Base-by-base conservation (phyloP, 1,140 invertebrate genomes). In the Pogonognathellus flavescens region DNA sequence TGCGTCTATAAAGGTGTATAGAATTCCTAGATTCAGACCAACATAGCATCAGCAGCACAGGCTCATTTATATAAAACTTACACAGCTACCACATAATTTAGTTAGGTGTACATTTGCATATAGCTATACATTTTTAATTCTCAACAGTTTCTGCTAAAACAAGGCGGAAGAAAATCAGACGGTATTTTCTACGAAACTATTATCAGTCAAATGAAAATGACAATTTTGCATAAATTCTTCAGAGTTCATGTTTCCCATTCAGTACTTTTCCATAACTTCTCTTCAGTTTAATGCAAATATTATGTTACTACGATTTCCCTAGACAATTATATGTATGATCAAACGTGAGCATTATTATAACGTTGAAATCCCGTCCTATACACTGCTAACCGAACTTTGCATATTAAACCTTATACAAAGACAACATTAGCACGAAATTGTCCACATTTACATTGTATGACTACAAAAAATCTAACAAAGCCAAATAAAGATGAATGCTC, bases 401-500 rank as follows among this genome's bases (percentile, higher is more conserved):
- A 10, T 41, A 41, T 41, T 1, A 41, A 1, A 41, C 31, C n/a
- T n/a, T n/a, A n/a, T 31, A 20, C 22, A 66, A 20, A 66, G 14
- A 25, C 60, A 62, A 22, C 4, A 11, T 1, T 8, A 22, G 0
- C 1, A 18, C 8, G 13, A 10, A 11, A 11, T 11, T 62, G 59
- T 62, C 6, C 31, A 62, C 3, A 22, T 11, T 25, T n/a, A 59
- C 55, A 59, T n/a, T 59, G 55, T 14, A 59, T 59, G 7, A 1
- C 13, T 59, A 59, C 20, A 13, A 66, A 66, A 66, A 66, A 25
- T 25, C 14, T 11, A 66, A 66, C 22, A 31, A 66, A 25, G 22
- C 62, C 14, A 31, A 66, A 25, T 20, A 66, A 66, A 66, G 62
- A 66, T 66, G 62, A 66, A 66, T 66, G 62, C 62, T 25, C 62